Percentiles rank a stretch among this genome's conserved stretches.
Evolutionary conservation across 1,140 invertebrate species (phyloP).

Genomic region (Portunus trituberculatus): DNA sequence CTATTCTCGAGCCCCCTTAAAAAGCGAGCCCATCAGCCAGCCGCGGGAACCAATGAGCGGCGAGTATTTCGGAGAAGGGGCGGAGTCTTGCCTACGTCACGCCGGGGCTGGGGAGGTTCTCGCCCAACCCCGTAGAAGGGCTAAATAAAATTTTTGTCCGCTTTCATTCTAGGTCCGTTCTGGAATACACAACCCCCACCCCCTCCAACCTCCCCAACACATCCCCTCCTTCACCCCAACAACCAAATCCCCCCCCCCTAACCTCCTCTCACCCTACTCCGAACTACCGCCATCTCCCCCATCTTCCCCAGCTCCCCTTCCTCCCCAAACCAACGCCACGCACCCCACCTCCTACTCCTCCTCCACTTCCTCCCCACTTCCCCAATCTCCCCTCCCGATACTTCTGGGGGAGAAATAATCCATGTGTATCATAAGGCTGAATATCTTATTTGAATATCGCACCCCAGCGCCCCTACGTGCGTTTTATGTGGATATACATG

Average conservation of each 20-base stretch:
- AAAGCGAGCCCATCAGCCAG: slow-evolving; percentile 55
- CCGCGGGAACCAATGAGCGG: slow-evolving; percentile 42
- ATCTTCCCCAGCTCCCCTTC: too few species aligned
- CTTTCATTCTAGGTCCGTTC: slow-evolving; percentile 76
- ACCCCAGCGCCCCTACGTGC: not conserved
- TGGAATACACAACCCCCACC: slow-evolving; percentile 57
- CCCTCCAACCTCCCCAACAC: not conserved
- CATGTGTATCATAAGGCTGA: slow-evolving; percentile 74
- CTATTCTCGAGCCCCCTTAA: slow-evolving; percentile 70
- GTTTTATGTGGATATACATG: not conserved
- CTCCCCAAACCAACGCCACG: too few species aligned
- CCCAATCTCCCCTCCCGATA: slow-evolving; percentile 48
- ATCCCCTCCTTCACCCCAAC: not conserved
- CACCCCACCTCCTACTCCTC: not conserved
- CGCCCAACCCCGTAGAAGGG: slow-evolving; percentile 70
- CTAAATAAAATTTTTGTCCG: slow-evolving; percentile 77
- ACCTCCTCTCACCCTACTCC: not conserved
- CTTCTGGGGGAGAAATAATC: slow-evolving; percentile 73
- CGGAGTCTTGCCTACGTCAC: slow-evolving; percentile 65
- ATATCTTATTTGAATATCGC: slow-evolving; percentile 39
- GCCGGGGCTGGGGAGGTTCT: slow-evolving; percentile 32
- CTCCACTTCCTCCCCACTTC: not conserved
- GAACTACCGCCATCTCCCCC: not conserved
- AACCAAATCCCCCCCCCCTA: not conserved
- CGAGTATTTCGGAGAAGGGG: slow-evolving; percentile 47